Base-by-base conservation (phyloP, 2,797 vertebrate genomes). In the Chloroceryle amazona region DNA sequence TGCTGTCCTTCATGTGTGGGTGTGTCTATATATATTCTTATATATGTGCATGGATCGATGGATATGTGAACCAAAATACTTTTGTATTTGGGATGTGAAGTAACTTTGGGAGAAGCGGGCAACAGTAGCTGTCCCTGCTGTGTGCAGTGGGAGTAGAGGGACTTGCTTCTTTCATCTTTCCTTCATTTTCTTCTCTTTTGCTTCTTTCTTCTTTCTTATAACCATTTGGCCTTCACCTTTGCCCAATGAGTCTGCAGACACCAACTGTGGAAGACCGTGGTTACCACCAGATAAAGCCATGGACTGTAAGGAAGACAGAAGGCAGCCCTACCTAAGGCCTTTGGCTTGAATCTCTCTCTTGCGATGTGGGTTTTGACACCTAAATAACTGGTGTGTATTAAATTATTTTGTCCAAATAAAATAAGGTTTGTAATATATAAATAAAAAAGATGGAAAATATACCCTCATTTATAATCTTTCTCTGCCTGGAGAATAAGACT, bases 61-160 rank as follows among this genome's bases (percentile, higher is more conserved):
- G 39, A 76, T 62, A 84, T 44, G 39, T 17, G 73, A 90, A 92
- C 42, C 22, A 81, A 90, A 96, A 96, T 94, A 86, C 81, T 78
- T 94, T 46, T 68, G 66, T 28, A 44, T 90, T 94, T 81, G 60
- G 83, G 71, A 90, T 65, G 66, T 51, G 60, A 86, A 93, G 80
- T 73, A 67, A 86, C 23, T 79, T 31, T 20, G 44, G 17, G 44
- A 76, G 44, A 84, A 60, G 76, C 3, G 2, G 22, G 80, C 54
- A 72, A 57, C 49, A 72, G 54, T 41, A 62, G 31, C 70, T 61
- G 33, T 61, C 39, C 23, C 66, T 72, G 81, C 44, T 42, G 42
- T 0, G 0, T 37, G 42, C 22, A 18, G 20, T 44, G 35, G 18
- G 41, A 37, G 49, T 72, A 65, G 35, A 62, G 7, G 13, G 25